Percentiles rank a stretch among this genome's conserved stretches.
phyloP scores from a whole-genome alignment of 2,113 vertebrate genomes.

The Xyrauchen texanus region DNA sequence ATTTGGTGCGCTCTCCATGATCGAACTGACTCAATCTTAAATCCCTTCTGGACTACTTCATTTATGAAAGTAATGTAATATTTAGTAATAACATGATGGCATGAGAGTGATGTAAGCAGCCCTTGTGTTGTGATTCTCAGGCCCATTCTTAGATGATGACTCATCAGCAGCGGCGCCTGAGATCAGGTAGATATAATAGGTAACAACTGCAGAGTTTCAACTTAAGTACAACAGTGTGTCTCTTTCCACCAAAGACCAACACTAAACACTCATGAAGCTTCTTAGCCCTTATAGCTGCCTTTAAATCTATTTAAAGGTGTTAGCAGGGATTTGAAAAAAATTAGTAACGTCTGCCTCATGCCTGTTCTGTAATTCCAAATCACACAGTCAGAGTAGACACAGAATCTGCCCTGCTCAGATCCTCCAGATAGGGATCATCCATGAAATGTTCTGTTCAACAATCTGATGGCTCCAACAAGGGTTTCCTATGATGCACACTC shows the following conservation, averaged over 20 bases:
- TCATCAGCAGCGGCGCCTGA: neutral
- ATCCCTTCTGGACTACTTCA: too few species aligned
- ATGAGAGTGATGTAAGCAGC: too few species aligned
- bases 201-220: neutral
- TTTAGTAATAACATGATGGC: too few species aligned
- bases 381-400: conserved; percentile 25
- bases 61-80: too few species aligned
- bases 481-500: neutral
- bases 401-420: conserved; percentile 26
- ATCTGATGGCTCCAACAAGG: neutral
- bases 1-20: too few species aligned
- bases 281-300: conserved; percentile 12
- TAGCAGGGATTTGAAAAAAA: conserved; percentile 38
- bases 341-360: conserved; percentile 46
- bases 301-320: conserved; percentile 41
- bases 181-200: neutral
- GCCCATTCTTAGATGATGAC: too few species aligned
- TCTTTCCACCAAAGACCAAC: conserved; percentile 1
- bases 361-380: conserved; percentile 39
- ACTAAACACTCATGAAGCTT: neutral
- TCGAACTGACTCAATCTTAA: too few species aligned
- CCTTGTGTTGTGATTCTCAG: neutral
- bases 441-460: conserved; percentile 13
- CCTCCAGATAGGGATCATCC: conserved; percentile 31
- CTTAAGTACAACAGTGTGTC: neutral